Base-by-base conservation (phyloP, 2,888 invertebrate species). In the Steinernema carpocapsae region DNA sequence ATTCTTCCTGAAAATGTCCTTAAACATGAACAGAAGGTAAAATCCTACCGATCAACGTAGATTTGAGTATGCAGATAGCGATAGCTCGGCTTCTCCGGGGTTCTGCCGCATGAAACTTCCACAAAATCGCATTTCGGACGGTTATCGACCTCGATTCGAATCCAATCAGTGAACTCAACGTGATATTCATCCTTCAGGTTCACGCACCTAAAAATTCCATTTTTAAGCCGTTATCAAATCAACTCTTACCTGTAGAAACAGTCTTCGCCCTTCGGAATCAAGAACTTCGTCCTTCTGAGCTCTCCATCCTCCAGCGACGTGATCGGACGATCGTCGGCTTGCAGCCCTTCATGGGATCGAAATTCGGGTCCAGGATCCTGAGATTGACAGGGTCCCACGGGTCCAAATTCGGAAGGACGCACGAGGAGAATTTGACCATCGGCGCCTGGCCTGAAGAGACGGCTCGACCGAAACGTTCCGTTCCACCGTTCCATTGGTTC, bases 321-420 rank as follows among this genome's bases (percentile, higher is more conserved):
- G 17, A 74, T 24, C 64, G 14, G 26, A 17, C 29, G n/a, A 74
- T 24, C 22, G 24, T 46, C 1, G 74, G 70, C 12, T 78, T 78
- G 48, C 77, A 77, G 46, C 73, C 42, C 32, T 45, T 43, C 17
- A 52, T 17, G 1, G 73, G 76, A 48, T 77, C 70, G 10, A 70
- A 22, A 19, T 56, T 71, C 14, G 42, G 37, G 29, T 56, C 42
- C 26, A 77, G 29, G 29, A 42, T 48, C 17, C 48, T 17, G n/a
- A 45, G 17, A 6, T 70, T 77, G 3, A n/a, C 51, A 0, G 77
- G 70, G 70, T 77, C 77, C 77, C 77, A 78, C 7, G 77, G 77
- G 45, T 77, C 77, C 37, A 77, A 48, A 14, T 77, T 42, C 32
- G 72, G 72, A 17, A 77, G 74, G 4, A 45, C 64, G 17, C 64